Conservation (phyloP, 2,797 vertebrate genomes). For the Pyrocephalus nanus region DNA sequence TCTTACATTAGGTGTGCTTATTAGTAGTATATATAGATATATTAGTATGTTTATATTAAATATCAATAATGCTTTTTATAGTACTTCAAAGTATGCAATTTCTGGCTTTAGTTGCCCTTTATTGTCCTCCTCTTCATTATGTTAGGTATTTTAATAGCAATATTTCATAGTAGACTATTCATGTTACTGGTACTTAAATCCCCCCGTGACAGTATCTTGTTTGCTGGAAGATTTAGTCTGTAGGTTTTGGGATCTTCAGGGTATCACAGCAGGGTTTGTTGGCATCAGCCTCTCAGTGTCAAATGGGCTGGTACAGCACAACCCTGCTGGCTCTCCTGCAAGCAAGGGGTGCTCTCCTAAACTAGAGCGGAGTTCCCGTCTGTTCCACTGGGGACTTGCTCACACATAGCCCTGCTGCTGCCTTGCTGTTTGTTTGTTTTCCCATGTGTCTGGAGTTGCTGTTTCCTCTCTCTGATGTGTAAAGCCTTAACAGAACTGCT, state of each 20-base stretch:
- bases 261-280: background rate
- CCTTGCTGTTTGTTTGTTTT: background rate
- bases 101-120: background rate
- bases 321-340: background rate
- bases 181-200: background rate
- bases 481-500: background rate
- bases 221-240: background rate
- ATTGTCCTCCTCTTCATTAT: background rate
- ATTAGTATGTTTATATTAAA: background rate
- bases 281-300: background rate
- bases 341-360: background rate
- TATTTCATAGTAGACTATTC: background rate
- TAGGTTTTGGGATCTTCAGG: background rate
- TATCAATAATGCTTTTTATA: background rate
- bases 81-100: background rate
- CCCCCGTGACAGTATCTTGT: background rate
- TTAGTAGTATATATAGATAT: background rate
- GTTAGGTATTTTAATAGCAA: background rate
- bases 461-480: background rate
- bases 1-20: background rate
- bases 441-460: background rate
- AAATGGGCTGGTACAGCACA: background rate
- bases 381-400: background rate
- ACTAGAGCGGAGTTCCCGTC: accelerated
- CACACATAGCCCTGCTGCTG: background rate